Conservation (phyloP, 2,888 invertebrate genomes). For the Rosalia funebris region DNA sequence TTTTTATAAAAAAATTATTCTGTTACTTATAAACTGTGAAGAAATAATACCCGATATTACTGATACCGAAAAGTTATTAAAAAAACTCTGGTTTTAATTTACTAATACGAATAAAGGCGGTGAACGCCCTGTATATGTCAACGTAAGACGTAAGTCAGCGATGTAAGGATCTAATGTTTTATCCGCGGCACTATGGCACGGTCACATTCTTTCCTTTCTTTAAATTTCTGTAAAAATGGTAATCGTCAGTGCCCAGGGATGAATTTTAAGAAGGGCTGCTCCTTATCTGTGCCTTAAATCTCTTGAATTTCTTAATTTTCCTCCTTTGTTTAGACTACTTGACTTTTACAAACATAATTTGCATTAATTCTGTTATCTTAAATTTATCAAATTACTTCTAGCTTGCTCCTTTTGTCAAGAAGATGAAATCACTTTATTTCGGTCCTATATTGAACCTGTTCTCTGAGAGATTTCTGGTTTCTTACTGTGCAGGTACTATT, state of each 20-base stretch:
- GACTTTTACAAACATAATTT: constrained; percentile 20
- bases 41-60: no score
- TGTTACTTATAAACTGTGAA: no score
- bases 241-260: constrained; percentile 22
- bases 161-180: constrained; percentile 5
- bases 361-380: constrained; percentile 25
- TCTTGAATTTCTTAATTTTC: constrained; percentile 27
- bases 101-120: no score
- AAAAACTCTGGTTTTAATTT: no score
- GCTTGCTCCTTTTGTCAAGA: not conserved
- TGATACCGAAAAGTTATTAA: no score
- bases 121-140: no score
- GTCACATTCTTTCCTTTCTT: constrained; percentile 6
- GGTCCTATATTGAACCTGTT: not conserved
- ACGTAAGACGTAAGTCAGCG: no score
- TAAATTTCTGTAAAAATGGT: constrained; percentile 21
- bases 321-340: constrained; percentile 22
- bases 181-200: not conserved
- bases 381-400: constrained; percentile 10
- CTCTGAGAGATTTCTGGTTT: no score
- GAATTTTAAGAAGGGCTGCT: constrained; percentile 27
- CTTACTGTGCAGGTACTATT: no score
- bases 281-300: constrained; percentile 25
- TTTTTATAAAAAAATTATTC: no score
- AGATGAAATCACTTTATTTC: constrained; percentile 5